Evolutionary conservation across 2,888 invertebrate species (phyloP).

Genomic region (Dromius quadrimaculatus): DNA sequence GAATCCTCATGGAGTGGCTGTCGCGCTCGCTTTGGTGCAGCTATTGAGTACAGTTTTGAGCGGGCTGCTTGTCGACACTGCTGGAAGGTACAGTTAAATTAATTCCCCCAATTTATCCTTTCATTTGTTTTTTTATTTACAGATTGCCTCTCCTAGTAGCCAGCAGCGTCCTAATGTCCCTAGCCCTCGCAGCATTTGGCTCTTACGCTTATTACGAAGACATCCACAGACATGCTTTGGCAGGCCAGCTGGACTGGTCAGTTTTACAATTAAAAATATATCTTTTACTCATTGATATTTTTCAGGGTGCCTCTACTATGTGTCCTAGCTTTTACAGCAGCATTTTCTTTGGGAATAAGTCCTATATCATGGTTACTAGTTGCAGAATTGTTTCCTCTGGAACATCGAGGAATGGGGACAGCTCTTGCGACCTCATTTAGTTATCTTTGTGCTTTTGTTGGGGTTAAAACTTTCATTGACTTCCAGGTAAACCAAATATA

Average conservation of each 20-base stretch:
- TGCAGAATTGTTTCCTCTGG: slow-evolving; percentile 85
- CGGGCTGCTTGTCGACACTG: slow-evolving; percentile 85
- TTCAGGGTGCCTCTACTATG: slow-evolving; percentile 85
- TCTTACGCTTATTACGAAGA: slow-evolving; percentile 86
- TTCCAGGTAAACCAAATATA: too few relatives aligned
- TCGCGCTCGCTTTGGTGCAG: slow-evolving; percentile 87
- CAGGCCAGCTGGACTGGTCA: slow-evolving; percentile 54
- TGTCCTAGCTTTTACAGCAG: slow-evolving; percentile 85
- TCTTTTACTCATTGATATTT: not conserved
- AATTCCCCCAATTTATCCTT: not conserved
- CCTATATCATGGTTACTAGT: slow-evolving; percentile 89
- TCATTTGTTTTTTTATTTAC: not conserved
- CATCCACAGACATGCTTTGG: slow-evolving; percentile 69
- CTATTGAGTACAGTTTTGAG: slow-evolving; percentile 86
- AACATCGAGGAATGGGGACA: slow-evolving; percentile 87
- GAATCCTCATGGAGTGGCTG: slow-evolving; percentile 86
- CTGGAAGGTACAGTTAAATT: slow-evolving; percentile 72
- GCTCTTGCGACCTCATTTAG: slow-evolving; percentile 89
- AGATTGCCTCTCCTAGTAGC: slow-evolving; percentile 82
- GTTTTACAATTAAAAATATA: not conserved
- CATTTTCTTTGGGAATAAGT: slow-evolving; percentile 88
- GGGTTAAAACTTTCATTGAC: slow-evolving; percentile 88
- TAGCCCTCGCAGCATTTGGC: slow-evolving; percentile 87
- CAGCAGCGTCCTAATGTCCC: slow-evolving; percentile 86
- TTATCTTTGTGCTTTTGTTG: slow-evolving; percentile 87